Percentiles rank a stretch among this genome's conserved stretches.
Evolutionary conservation across 2,888 invertebrate species (phyloP).

Genomic region (Ectropis crepuscularia): DNA sequence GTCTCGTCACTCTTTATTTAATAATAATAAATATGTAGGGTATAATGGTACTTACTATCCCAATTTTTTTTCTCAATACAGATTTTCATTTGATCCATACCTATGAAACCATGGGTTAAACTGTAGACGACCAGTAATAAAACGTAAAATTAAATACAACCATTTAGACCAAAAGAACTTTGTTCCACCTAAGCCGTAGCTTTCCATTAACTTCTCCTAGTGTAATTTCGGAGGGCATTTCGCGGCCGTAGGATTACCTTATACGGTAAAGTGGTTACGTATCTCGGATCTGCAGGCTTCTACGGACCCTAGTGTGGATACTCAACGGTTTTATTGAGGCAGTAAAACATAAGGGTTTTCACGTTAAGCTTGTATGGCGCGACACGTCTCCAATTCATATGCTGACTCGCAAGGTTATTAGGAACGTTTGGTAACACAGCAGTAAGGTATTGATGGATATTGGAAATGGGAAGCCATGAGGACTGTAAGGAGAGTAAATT

Average conservation of each 20-base stretch:
- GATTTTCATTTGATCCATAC: no score
- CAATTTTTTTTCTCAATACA: no score
- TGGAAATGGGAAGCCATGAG: conserved; percentile 2
- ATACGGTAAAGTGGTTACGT: conserved; percentile 52
- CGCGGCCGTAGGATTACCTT: conserved; percentile 56
- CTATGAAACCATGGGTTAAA: no score
- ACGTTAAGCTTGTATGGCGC: conserved; percentile 31
- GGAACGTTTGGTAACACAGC: conserved; percentile 6
- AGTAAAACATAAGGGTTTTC: conserved; percentile 57
- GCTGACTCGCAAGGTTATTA: conserved; percentile 29
- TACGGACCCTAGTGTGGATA: conserved; percentile 51
- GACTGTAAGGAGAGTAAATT: neutral
- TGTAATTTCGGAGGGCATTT: conserved; percentile 53
- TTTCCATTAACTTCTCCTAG: conserved; percentile 42
- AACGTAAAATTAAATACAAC: conserved; percentile 23
- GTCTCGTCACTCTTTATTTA: no score
- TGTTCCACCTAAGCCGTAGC: conserved; percentile 36
- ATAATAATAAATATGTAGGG: no score
- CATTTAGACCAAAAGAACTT: conserved; percentile 27
- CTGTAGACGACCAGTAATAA: no score
- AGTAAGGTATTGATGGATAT: conserved; percentile 8
- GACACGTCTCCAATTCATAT: conserved; percentile 36
- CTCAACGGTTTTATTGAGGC: conserved; percentile 60
- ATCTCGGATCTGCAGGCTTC: conserved; percentile 56
- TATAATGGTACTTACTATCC: no score